Evolutionary conservation across 2,113 vertebrate species (phyloP), one percentile per base, ranked within the genome.

Genomic region (Agelaius phoeniceus): DNA sequence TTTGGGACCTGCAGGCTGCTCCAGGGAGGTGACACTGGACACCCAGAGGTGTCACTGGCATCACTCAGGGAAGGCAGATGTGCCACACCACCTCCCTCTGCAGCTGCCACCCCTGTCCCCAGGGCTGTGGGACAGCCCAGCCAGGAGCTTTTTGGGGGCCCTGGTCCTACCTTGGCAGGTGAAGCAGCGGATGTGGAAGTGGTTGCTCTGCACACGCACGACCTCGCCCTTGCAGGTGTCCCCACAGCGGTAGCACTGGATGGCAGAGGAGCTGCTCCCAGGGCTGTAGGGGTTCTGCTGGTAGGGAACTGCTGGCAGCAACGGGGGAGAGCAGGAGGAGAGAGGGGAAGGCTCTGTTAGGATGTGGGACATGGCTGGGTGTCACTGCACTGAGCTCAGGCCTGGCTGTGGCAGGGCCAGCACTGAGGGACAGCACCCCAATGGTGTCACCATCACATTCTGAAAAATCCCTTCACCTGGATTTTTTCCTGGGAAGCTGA

Each of bases 181-280:
- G 98, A 99, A 99, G 97, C 99, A 99, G 97, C 99, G 98, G 97
- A 99, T 99, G 94, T 99, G 99, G 97, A 99, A 99, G 97, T 99
- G 99, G 82, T 98, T 99, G 59, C 98, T 99, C 96, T 99, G 99
- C 75, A 99, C 99, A 0, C 99, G 99, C 39, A 99, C 99, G 90
- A 99, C 99, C 97, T 99, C 99, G 14, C 99, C 99, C 98, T 99
- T 99, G 97, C 99, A 99, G 49, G 98, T 98, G 89, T 99, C 99
- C 88, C 99, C 98, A 1, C 99, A 99, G 84, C 99, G 98, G 95
- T 99, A 99, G 97, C 99, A 99, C 75, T 98, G 98, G 97, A 99
- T 99, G 77, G 98, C 96, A 13, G 93, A 98, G 62, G 99, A 97
- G 96, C 98, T 96, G 92, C 98, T 98, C 33, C 98, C 98, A 2